Percentiles rank a stretch among this genome's conserved stretches.
phyloP scores from a whole-genome alignment of 2,797 vertebrate genomes.

The Gallinago nigripennis region DNA sequence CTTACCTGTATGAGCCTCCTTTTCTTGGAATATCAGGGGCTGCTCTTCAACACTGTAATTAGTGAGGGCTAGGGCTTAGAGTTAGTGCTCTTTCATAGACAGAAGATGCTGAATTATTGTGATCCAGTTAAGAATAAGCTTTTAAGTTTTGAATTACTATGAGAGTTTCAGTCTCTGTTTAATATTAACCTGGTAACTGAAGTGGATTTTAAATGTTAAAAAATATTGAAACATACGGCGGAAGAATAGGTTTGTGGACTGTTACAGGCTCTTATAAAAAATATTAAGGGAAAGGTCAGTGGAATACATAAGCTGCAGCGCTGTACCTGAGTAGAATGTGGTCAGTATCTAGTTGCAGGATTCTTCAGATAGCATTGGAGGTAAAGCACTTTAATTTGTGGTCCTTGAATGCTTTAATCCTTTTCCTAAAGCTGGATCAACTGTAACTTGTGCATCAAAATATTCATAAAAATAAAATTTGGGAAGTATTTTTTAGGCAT shows the following conservation, averaged over 20 bases:
- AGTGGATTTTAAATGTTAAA: not conserved
- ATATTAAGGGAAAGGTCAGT: not conserved
- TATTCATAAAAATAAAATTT: not conserved
- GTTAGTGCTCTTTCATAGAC: not conserved
- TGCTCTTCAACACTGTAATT: not conserved
- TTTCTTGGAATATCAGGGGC: not conserved
- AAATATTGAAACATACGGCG: not conserved
- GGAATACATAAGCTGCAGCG: not conserved
- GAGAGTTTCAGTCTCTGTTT: not conserved
- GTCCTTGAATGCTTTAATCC: not conserved
- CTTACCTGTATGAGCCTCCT: not conserved
- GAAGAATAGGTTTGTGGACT: not conserved
- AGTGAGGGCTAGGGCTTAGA: not conserved
- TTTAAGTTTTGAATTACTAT: not conserved
- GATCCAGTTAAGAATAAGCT: not conserved
- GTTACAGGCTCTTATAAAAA: not conserved
- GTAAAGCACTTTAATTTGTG: not conserved
- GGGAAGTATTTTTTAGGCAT: not conserved
- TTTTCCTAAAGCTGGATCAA: not conserved
- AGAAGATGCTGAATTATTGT: not conserved
- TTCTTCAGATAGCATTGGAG: not conserved
- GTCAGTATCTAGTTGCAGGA: not conserved
- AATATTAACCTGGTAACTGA: not conserved
- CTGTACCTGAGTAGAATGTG: not conserved
- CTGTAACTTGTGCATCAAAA: not conserved